phyloP scores from a whole-genome alignment of 2,113 vertebrate species.

The Oenanthe oenanthe region DNA sequence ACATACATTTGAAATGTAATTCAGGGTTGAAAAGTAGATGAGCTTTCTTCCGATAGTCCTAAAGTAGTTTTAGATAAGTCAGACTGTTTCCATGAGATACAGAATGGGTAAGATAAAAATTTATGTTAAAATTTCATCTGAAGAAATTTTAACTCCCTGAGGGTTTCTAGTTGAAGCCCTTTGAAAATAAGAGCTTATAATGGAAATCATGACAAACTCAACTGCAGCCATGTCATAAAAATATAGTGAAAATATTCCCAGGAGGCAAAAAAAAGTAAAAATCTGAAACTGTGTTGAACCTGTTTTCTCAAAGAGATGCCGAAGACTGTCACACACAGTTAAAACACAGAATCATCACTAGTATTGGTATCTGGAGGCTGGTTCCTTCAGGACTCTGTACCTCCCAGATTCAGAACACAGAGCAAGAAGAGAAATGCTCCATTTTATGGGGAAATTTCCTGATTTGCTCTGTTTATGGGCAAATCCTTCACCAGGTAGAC shows the following conservation, averaged over 20 bases:
- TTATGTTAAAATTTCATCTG: slow-evolving; percentile 11
- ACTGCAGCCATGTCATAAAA: background rate
- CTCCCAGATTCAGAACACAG: background rate
- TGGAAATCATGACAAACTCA: background rate
- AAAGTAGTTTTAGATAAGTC: background rate
- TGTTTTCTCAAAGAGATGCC: background rate
- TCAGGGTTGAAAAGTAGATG: background rate
- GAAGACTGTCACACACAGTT: background rate
- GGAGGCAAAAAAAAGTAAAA: background rate
- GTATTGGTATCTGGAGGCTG: background rate
- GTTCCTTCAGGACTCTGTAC: background rate
- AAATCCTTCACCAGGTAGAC: background rate
- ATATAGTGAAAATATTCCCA: background rate
- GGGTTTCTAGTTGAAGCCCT: slow-evolving; percentile 32
- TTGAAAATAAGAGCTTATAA: background rate
- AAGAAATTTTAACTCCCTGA: slow-evolving; percentile 54
- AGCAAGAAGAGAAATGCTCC: background rate
- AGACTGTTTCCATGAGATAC: background rate
- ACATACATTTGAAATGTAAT: background rate
- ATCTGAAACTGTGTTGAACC: background rate
- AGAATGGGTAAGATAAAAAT: background rate
- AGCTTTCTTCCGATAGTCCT: background rate
- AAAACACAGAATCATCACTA: background rate
- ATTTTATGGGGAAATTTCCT: background rate
- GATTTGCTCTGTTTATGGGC: no score